phyloP scores from a whole-genome alignment of 2,113 vertebrate genomes.

The Gymnobelideus leadbeateri region DNA sequence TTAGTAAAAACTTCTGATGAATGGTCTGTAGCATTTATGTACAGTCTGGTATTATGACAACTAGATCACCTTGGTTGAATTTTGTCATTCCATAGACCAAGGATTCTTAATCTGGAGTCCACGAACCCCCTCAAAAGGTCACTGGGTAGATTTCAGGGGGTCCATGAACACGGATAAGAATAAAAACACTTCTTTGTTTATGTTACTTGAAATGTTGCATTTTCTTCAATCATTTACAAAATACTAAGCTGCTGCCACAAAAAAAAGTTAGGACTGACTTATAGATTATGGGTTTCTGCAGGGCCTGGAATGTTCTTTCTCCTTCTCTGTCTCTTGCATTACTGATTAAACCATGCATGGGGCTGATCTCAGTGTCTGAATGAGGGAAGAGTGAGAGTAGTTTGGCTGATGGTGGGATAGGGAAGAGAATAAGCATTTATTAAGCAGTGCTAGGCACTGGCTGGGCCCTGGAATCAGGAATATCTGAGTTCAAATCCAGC shows the following conservation, averaged over 20 bases:
- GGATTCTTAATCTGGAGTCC: too few relatives aligned
- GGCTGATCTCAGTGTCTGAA: neutral
- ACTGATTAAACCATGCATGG: neutral
- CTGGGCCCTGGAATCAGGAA: neutral
- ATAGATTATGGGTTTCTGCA: neutral
- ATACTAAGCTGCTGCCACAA: neutral
- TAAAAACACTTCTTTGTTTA: neutral
- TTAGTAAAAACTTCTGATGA: neutral
- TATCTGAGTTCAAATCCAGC: neutral
- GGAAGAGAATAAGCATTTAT: neutral
- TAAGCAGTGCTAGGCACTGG: neutral
- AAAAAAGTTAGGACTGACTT: neutral
- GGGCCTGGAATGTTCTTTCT: neutral
- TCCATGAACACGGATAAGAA: neutral
- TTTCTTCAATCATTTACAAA: neutral
- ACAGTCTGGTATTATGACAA: neutral
- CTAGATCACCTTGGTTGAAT: neutral
- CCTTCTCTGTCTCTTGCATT: neutral
- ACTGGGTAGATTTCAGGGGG: too few relatives aligned
- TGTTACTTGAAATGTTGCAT: neutral
- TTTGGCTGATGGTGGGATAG: neutral
- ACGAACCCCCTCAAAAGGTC: too few relatives aligned
- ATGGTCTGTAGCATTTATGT: neutral
- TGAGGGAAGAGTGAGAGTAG: neutral
- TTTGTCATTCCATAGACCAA: neutral